phyloP scores from a whole-genome alignment of 1,140 invertebrate species.

The Pseudoatta argentina region DNA sequence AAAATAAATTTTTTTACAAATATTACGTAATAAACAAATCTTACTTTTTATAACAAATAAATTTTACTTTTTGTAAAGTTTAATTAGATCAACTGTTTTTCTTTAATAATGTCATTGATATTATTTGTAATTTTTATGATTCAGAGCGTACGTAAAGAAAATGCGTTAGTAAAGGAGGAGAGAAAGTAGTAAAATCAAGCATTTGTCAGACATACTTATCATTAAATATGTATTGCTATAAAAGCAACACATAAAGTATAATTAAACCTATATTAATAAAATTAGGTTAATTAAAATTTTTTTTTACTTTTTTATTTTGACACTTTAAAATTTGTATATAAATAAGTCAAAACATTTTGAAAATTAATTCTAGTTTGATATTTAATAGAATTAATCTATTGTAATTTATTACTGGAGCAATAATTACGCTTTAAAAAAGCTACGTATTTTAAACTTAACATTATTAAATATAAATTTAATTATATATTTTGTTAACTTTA shows the following conservation, averaged over 20 bases:
- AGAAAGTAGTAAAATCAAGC: slow-evolving; percentile 34
- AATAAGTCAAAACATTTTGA: neutral
- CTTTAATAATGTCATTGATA: neutral
- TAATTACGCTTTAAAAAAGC: neutral
- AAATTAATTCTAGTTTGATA: neutral
- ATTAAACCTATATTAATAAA: neutral
- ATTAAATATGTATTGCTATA: neutral
- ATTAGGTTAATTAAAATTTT: neutral
- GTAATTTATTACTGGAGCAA: neutral
- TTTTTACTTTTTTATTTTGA: neutral
- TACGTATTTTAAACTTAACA: neutral
- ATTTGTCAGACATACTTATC: neutral
- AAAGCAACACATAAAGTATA: neutral
- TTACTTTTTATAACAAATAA: neutral
- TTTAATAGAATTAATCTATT: neutral
- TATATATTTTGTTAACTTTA: neutral
- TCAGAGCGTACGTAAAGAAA: neutral
- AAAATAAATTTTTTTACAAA: neutral
- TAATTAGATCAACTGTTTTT: neutral
- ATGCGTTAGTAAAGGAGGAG: neutral
- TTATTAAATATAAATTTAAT: neutral
- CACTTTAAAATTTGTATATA: neutral
- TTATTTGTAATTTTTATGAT: neutral
- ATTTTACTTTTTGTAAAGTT: neutral
- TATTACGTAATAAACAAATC: neutral